Evolutionary conservation across 2,113 vertebrate genomes (phyloP), one percentile per base, ranked within the genome.

Genomic region (Lonchura striata): DNA sequence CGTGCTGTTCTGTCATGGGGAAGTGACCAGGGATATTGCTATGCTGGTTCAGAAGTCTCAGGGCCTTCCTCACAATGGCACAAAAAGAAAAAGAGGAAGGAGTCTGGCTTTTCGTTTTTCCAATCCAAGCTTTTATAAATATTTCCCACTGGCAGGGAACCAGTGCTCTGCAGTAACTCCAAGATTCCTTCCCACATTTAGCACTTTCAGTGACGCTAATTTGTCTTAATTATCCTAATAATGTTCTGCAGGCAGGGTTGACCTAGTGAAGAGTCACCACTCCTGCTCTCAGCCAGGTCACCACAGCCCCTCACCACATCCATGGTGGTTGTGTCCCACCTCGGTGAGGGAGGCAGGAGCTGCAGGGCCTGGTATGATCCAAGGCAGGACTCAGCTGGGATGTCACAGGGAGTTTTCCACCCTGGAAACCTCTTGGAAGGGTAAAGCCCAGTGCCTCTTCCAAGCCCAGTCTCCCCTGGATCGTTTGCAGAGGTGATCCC

Each of bases 261-360:
- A 37, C 28, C 60, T 18, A 15, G 61, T 33, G 33, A 39, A 44
- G 80, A 20, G n/a, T 54, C 74, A 23, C 13, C 2, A 1, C n/a
- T 77, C 22, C 37, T 39, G 37, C 25, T 9, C 23, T 28, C 27
- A 21, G 23, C 49, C 19, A 12, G 50, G 56, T 59, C 61, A 37
- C 49, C 22, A 1, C 15, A 6, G 37, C 19, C 47, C n/a, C 82
- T 82, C 27, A 0, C 0, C 11, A 30, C 85, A 63, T 63, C 63
- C 46, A 2, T 0, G 1, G 71, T 8, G 19, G 25, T 13, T 9
- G 16, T 44, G 25, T 42, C 65, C 83, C 2, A 1, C 18, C 24
- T 6, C 56, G 18, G 2, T 1, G 25, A 49, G 42, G 13, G 6
- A 11, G 10, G 10, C 37, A 76, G 74, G 11, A 15, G 50, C n/a